Conservation (phyloP, 2,888 invertebrate genomes). For the Dilophus febrilis region DNA sequence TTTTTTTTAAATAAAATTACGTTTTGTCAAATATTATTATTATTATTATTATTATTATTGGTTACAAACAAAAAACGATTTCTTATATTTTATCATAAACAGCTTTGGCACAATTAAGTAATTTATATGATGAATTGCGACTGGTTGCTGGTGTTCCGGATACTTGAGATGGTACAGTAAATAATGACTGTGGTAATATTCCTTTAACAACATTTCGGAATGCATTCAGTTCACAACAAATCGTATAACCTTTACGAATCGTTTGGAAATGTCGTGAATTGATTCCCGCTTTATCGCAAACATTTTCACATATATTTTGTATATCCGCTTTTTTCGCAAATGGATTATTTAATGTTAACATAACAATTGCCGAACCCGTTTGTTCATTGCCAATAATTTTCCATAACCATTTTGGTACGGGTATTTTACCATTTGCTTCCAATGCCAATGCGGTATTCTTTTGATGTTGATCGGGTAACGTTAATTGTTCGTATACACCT, state of each 20-base stretch:
- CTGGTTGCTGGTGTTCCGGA: too few species aligned
- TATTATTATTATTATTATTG: too few species aligned
- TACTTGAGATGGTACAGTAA: too few species aligned
- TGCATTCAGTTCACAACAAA: slow-evolving; percentile 12
- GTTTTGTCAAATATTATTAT: too few species aligned
- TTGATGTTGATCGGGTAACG: slow-evolving; percentile 20
- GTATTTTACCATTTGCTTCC: slow-evolving; percentile 21
- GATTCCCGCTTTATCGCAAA: slow-evolving; percentile 13
- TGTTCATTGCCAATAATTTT: slow-evolving; percentile 30
- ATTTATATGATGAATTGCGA: too few species aligned
- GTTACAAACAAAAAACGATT: too few species aligned
- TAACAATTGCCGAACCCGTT: slow-evolving; percentile 28
- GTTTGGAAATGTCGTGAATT: slow-evolving; percentile 10
- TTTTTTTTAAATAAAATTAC: too few species aligned
- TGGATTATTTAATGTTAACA: slow-evolving; percentile 35
- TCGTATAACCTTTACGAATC: slow-evolving; percentile 15
- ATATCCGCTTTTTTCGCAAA: slow-evolving; percentile 9
- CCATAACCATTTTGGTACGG: slow-evolving; percentile 32
- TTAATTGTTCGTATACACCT: slow-evolving; percentile 28
- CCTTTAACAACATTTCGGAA: too few species aligned
- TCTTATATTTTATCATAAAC: too few species aligned
- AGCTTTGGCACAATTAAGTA: too few species aligned
- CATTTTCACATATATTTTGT: slow-evolving; percentile 15
- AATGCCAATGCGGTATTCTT: slow-evolving; percentile 12
- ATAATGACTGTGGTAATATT: too few species aligned